A percentile compares a stretch with the other conserved stretches of the same genome.
Evolutionary conservation across 92 coral and sea anemone species (phyloP).

Genomic region (Metridium senile): DNA sequence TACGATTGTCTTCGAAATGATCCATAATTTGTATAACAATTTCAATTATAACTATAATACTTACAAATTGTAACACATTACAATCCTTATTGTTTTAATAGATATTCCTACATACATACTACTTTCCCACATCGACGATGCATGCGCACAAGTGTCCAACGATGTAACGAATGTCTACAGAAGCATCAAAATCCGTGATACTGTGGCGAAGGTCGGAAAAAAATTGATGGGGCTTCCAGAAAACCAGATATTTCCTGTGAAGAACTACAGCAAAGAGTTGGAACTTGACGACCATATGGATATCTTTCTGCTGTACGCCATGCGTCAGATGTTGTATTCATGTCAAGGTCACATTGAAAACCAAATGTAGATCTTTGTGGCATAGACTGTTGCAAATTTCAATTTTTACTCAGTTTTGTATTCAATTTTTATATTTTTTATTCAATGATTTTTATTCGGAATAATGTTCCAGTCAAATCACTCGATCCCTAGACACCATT

Average conservation of each 20-base stretch:
- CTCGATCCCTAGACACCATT: too few species aligned
- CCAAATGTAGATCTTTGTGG: constrained; percentile 20
- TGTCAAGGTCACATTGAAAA: constrained; percentile 14
- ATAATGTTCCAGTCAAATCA: too few species aligned
- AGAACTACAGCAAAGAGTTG: constrained; percentile 9
- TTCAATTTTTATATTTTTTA: too few species aligned
- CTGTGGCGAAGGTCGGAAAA: background rate
- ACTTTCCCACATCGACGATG: constrained; percentile 29
- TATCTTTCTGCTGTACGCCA: constrained; percentile 19
- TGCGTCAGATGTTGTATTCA: constrained; percentile 17
- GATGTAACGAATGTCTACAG: background rate
- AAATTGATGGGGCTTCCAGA: constrained; percentile 22
- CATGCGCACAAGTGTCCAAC: background rate
- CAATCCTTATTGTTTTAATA: background rate
- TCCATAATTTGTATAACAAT: background rate
- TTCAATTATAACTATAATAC: too few species aligned
- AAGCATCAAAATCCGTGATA: background rate
- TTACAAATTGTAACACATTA: too few species aligned
- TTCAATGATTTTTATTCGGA: too few species aligned
- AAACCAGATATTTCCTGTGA: constrained; percentile 27
- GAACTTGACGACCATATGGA: constrained; percentile 2
- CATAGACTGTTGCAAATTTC: too few species aligned
- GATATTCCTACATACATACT: constrained; percentile 17
- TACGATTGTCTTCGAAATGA: too few species aligned
- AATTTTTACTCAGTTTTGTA: too few species aligned